Percentiles rank a stretch among this genome's conserved stretches.
Conservation (phyloP, 2,888 invertebrate species). For the Petrophora chlorosata region DNA sequence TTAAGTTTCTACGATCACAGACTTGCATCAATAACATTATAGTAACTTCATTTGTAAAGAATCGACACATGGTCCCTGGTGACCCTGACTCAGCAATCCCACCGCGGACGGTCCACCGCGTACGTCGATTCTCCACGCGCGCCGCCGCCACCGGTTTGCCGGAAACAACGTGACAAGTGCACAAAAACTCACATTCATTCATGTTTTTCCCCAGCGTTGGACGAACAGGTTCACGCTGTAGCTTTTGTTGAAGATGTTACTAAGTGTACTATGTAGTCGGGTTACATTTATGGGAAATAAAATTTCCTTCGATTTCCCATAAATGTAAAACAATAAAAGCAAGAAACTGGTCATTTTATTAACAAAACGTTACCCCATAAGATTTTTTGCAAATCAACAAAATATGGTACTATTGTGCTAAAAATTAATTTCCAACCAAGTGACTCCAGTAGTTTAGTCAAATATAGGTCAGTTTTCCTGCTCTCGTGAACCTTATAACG, state of each 20-base stretch:
- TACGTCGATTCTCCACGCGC: constrained; percentile 79
- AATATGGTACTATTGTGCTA: no score
- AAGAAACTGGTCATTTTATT: no score
- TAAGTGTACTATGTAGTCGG: constrained; percentile 11
- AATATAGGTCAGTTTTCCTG: no score
- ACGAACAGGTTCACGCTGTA: constrained; percentile 63
- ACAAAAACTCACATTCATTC: constrained; percentile 81
- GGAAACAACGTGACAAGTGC: constrained; percentile 80
- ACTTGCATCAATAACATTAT: no score
- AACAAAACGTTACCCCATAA: no score
- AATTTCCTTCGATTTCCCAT: no score
- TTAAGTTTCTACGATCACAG: no score
- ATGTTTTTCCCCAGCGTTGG: constrained; percentile 64
- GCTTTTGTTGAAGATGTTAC: constrained; percentile 24
- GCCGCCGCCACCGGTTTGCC: constrained; percentile 56
- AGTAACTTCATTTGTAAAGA: neutral
- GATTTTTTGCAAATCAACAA: no score
- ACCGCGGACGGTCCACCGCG: constrained; percentile 67
- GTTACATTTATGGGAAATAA: constrained; percentile 5
- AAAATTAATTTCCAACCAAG: no score
- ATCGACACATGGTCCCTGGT: constrained; percentile 9
- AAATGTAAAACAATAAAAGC: no score
- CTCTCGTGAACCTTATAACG: no score
- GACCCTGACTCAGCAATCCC: constrained; percentile 36
- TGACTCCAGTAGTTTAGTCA: no score